Evolutionary conservation across 2,797 vertebrate genomes (phyloP).

Genomic region (Periparus ater): DNA sequence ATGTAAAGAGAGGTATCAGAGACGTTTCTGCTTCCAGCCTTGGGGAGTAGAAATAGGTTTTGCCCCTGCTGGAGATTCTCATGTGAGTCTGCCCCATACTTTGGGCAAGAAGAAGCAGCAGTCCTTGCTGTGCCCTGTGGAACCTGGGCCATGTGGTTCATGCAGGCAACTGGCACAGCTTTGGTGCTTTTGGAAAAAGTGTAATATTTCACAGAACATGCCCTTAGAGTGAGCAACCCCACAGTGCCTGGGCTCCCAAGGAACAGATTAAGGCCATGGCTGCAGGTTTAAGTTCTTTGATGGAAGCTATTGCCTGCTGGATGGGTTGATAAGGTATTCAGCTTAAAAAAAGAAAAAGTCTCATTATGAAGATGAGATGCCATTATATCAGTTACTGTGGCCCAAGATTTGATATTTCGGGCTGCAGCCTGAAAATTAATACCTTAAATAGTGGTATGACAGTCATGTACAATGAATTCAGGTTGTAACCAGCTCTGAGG

Average conservation of each 20-base stretch:
- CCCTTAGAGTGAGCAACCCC: neutral
- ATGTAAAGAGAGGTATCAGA: fast-evolving
- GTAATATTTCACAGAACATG: neutral
- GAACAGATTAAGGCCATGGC: neutral
- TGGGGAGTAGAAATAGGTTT: neutral
- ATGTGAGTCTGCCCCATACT: fast-evolving
- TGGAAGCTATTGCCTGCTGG: neutral
- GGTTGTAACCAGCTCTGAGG: neutral
- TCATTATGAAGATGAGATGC: neutral
- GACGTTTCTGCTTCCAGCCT: neutral
- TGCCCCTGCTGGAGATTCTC: neutral
- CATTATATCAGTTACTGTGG: neutral
- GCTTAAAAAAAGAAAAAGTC: neutral
- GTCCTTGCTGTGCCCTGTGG: fast-evolving
- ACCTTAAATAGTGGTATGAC: neutral
- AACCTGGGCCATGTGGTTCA: neutral
- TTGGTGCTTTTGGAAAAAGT: neutral
- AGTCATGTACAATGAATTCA: neutral
- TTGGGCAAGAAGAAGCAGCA: neutral
- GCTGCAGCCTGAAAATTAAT: neutral
- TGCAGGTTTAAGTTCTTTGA: neutral
- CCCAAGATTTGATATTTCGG: neutral
- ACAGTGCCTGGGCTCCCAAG: neutral
- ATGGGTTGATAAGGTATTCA: neutral
- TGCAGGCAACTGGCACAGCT: fast-evolving